Conservation (phyloP, 2,888 invertebrate genomes). For the Cataglyphis livida region DNA sequence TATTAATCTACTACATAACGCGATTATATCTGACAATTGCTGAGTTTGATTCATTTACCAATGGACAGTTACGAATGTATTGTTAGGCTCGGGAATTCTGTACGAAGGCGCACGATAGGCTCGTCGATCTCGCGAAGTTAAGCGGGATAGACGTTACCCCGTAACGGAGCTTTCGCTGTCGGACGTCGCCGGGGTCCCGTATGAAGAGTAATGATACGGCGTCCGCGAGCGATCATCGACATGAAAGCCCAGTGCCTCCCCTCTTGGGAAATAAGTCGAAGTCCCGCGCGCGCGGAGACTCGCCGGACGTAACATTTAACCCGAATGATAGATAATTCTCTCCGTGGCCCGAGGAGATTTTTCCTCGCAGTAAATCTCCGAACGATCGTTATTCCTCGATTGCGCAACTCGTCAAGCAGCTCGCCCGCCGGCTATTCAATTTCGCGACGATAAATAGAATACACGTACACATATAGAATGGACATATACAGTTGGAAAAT, state of each 20-base stretch:
- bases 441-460: conserved; percentile 10
- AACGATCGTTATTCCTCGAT: conserved; percentile 45
- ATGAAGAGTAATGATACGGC: conserved; percentile 67
- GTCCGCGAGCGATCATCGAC: conserved; percentile 64
- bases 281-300: conserved; percentile 49
- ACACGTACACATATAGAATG: not conserved
- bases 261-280: conserved; percentile 63
- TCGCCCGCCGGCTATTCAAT: conserved; percentile 24
- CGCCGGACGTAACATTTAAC: conserved; percentile 67
- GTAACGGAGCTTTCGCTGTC: conserved; percentile 71
- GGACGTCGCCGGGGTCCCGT: conserved; percentile 49
- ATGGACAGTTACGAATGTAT: conserved; percentile 49
- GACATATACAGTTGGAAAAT: too few relatives aligned
- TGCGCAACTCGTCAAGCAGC: conserved; percentile 29
- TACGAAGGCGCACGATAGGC: conserved; percentile 25
- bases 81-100: conserved; percentile 34
- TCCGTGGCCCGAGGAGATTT: conserved; percentile 32
- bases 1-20: not conserved
- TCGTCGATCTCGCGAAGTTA: conserved; percentile 58
- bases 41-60: conserved; percentile 20
- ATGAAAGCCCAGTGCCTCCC: conserved; percentile 63
- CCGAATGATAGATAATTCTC: conserved; percentile 69
- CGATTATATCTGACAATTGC: not conserved
- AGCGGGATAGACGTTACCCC: conserved; percentile 55
- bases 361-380: conserved; percentile 34